Evolutionary conservation across 2,113 vertebrate genomes (phyloP).

Genomic region (Calonectris borealis): DNA sequence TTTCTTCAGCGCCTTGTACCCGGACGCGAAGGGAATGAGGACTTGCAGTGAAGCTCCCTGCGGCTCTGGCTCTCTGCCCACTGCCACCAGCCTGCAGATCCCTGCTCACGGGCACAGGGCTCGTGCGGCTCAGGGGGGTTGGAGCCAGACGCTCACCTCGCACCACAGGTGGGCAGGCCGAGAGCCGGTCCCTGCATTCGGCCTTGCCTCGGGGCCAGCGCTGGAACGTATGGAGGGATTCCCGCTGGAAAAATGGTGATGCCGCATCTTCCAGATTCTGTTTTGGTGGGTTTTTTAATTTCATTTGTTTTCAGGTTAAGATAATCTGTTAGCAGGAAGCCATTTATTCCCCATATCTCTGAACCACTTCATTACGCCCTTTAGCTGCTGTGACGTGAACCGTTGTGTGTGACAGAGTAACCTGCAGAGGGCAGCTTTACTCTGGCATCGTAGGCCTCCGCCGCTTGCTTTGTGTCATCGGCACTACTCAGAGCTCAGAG

Average conservation of each 20-base stretch:
- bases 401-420: neutral
- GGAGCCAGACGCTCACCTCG: neutral
- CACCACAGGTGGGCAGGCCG: neutral
- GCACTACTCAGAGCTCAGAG: neutral
- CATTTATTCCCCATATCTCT: rapidly evolving
- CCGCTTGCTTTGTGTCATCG: neutral
- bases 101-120: neutral
- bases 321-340: neutral
- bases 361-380: no score
- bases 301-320: rapidly evolving
- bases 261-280: neutral
- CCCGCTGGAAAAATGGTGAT: neutral
- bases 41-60: neutral
- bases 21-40: rapidly evolving
- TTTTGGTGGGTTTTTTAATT: neutral
- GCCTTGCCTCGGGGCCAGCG: neutral
- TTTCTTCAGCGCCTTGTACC: neutral
- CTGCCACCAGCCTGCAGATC: no score
- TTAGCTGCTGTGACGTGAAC: neutral
- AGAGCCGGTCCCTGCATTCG: neutral
- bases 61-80: neutral
- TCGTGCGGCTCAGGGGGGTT: neutral
- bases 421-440: conserved; percentile 70
- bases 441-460: neutral
- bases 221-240: neutral